Conservation (phyloP, 2,113 vertebrate genomes). For the Centropus unirufus region DNA sequence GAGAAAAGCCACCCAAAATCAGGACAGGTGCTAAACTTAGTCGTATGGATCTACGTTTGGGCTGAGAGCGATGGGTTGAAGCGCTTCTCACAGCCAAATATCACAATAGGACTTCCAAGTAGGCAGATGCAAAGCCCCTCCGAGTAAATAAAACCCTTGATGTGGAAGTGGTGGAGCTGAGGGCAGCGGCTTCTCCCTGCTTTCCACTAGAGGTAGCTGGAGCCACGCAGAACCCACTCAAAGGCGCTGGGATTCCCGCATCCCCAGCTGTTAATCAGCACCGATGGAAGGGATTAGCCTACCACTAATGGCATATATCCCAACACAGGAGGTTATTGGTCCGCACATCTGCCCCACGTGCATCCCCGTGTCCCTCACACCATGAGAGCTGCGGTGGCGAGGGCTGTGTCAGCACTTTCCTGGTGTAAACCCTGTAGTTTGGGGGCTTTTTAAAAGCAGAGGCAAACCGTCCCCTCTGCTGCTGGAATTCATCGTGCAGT, state of each 20-base stretch:
- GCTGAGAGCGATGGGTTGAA: rapidly evolving
- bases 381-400: rapidly evolving
- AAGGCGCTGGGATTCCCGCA: not conserved
- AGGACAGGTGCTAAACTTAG: no score
- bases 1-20: not conserved
- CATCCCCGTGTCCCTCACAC: rapidly evolving
- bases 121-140: not conserved
- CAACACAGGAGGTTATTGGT: rapidly evolving
- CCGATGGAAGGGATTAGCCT: not conserved
- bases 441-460: not conserved
- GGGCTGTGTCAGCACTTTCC: not conserved
- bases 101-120: rapidly evolving
- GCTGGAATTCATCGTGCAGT: not conserved
- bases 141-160: not conserved
- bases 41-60: rapidly evolving
- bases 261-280: not conserved
- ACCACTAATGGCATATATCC: not conserved
- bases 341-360: not conserved
- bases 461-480: not conserved
- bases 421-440: not conserved
- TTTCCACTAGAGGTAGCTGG: conserved; percentile 71
- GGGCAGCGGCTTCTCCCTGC: not conserved
- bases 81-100: rapidly evolving
- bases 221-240: not conserved
- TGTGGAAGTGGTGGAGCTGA: not conserved